These are phyloP conservation scores for Brachyhypopomus occidentalis DNA, from an alignment of 2,113 vertebrate species.

Conservation along the genomic window DNA sequence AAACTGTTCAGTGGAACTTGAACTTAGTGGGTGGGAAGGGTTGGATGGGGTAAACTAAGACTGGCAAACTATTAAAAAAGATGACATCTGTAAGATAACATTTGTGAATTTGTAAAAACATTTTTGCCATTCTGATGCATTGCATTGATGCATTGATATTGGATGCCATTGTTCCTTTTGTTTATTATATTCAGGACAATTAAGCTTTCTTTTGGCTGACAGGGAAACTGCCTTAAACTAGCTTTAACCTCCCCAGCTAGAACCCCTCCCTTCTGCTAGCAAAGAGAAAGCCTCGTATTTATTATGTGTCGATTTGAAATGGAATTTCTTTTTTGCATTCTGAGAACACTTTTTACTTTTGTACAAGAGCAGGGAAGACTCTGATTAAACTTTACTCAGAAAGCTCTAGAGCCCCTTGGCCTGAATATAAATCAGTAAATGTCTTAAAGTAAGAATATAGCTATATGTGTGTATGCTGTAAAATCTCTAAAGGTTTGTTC, in stretches of 20 bases:
- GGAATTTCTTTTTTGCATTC: conserved; percentile 54
- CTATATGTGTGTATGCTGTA: conserved; percentile 67
- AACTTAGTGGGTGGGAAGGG: conserved; percentile 36
- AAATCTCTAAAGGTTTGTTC: conserved; percentile 61
- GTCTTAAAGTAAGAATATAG: conserved; percentile 67
- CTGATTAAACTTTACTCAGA: conserved; percentile 34
- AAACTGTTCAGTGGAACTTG: conserved; percentile 75
- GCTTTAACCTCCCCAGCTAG: conserved; percentile 73
- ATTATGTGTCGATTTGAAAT: conserved; percentile 60
- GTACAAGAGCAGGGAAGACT: conserved; percentile 42
- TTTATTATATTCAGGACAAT: conserved; percentile 82
- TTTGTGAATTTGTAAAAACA: conserved; percentile 92
- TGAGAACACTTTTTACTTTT: conserved; percentile 34
- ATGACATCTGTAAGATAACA: conserved; percentile 84
- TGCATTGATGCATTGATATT: conserved; percentile 62
- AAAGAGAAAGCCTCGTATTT: conserved; percentile 72
- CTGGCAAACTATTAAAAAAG: conserved; percentile 72
- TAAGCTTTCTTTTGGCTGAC: conserved; percentile 89
- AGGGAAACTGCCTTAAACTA: conserved; percentile 91
- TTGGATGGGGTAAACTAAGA: conserved; percentile 61
- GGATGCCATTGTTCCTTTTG: conserved; percentile 84
- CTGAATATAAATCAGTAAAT: conserved; percentile 44
- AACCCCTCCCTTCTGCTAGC: conserved; percentile 67
- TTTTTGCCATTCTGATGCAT: conserved; percentile 66
- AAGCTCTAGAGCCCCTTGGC: neutral